These are phyloP conservation scores for Thalassophryne amazonica DNA, from an alignment of 2,797 vertebrate species.

Conservation along the genomic window DNA sequence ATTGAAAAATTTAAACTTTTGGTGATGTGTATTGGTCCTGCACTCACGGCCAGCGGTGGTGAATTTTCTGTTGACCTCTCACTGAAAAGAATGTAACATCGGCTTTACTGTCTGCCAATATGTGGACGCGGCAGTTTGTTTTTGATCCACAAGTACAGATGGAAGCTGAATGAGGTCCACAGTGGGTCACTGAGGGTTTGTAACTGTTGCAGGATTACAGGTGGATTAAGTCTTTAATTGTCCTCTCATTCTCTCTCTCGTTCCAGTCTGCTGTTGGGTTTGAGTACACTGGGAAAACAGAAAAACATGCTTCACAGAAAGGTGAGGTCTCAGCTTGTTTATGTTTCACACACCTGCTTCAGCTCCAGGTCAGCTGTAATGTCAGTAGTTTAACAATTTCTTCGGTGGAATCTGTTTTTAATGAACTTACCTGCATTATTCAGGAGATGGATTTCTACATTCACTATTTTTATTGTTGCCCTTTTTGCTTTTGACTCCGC, in stretches of 20 bases:
- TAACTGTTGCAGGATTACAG: too few species aligned
- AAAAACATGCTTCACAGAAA: conserved; percentile 97
- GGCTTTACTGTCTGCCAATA: too few species aligned
- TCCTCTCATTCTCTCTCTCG: conserved; percentile 4
- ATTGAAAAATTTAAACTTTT: too few species aligned
- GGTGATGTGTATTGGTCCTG: too few species aligned
- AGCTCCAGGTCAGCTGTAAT: neutral
- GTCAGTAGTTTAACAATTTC: neutral
- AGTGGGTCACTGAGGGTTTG: too few species aligned
- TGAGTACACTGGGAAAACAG: conserved; percentile 93
- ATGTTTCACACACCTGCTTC: neutral
- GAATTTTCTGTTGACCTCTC: too few species aligned
- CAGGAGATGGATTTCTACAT: neutral
- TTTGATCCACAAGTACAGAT: too few species aligned
- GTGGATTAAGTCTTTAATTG: too few species aligned
- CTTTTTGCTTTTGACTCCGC: neutral
- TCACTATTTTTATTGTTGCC: neutral
- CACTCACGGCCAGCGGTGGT: too few species aligned
- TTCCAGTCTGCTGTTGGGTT: conserved; percentile 94
- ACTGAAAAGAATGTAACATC: too few species aligned
- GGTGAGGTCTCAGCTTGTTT: conserved; percentile 67
- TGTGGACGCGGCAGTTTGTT: too few species aligned
- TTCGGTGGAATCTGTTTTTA: neutral
- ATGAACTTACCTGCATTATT: neutral
- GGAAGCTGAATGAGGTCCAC: too few species aligned